Percentiles rank a stretch among this genome's conserved stretches.
phyloP scores from a whole-genome alignment of 2,113 vertebrate species.

The Brachypteracias leptosomus region DNA sequence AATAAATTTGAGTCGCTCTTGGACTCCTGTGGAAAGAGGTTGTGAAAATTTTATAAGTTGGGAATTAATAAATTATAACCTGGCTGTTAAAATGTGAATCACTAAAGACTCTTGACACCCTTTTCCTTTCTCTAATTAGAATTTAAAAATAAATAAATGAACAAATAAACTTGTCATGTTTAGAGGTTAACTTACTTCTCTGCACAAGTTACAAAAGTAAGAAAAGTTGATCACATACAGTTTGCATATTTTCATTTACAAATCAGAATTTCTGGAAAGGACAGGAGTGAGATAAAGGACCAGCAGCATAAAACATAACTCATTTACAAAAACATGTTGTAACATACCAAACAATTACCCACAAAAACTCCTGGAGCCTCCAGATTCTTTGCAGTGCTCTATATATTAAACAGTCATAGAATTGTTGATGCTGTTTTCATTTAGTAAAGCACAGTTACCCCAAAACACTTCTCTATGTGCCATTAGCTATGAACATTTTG shows the following conservation, averaged over 20 bases:
- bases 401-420: not conserved
- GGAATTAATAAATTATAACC: conserved; percentile 85
- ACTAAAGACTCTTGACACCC: conserved; percentile 77
- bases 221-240: not conserved
- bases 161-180: conserved; percentile 63
- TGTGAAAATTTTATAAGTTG: conserved; percentile 82
- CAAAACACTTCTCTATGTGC: not conserved
- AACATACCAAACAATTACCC: not conserved
- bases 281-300: not conserved
- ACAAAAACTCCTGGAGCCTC: not conserved
- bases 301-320: not conserved
- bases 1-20: conserved; percentile 79
- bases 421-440: not conserved
- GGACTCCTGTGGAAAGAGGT: conserved; percentile 77
- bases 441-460: not conserved
- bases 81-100: conserved; percentile 81
- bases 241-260: conserved; percentile 26
- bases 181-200: conserved; percentile 38
- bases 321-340: not conserved
- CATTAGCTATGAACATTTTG: not conserved
- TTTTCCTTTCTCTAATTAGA: conserved; percentile 79
- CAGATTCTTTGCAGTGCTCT: not conserved
- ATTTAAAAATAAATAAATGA: conserved; percentile 79
- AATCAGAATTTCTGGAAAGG: not conserved
- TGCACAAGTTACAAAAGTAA: conserved; percentile 27